These are phyloP conservation scores for Ophthalmolycus amberensis DNA, from an alignment of 2,113 vertebrate species.

Conservation along the genomic window DNA sequence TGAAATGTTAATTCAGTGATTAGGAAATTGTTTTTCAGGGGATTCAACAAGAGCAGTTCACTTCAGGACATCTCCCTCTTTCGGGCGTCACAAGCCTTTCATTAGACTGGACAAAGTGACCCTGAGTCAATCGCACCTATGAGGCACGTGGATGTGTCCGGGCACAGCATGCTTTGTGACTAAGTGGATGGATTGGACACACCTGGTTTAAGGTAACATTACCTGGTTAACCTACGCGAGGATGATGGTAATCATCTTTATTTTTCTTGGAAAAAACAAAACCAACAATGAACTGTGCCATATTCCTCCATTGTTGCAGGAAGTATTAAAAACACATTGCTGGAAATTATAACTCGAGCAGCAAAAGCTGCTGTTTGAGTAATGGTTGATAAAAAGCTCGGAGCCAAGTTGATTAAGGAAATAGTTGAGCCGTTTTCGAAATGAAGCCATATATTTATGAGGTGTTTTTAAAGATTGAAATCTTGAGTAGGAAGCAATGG, in stretches of 20 bases:
- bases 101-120: neutral
- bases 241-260: neutral
- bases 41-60: slow-evolving; percentile 31
- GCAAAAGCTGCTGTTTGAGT: neutral
- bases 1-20: slow-evolving; percentile 52
- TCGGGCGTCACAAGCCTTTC: neutral
- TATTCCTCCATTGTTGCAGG: neutral
- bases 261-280: neutral
- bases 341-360: neutral
- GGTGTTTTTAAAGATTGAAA: neutral
- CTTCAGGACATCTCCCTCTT: neutral
- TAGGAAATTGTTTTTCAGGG: slow-evolving; percentile 30
- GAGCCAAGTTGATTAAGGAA: neutral
- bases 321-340: neutral
- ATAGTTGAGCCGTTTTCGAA: neutral
- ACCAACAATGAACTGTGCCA: neutral
- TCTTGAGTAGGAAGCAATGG: neutral
- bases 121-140: neutral
- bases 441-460: neutral
- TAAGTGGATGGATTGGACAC: neutral
- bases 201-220: slow-evolving; percentile 2
- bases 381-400: neutral
- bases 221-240: neutral
- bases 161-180: neutral
- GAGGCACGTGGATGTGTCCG: neutral